Base-by-base conservation (phyloP, 2,797 vertebrate species). In the Sebastes vulpes region DNA sequence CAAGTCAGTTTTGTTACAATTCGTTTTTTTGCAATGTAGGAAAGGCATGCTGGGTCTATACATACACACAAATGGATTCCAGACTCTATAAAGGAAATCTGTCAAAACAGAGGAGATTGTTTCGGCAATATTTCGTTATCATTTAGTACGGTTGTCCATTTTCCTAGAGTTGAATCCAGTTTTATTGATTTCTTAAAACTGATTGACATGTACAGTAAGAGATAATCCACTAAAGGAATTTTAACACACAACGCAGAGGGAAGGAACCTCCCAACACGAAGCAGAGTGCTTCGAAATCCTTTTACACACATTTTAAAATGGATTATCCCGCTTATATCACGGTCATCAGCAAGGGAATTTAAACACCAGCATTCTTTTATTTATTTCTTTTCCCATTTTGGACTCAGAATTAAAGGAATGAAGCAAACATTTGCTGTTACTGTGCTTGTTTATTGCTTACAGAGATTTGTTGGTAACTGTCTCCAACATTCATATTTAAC, bases 261-360 rank as follows among this genome's bases (percentile, higher is more conserved):
- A 60, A 31, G 21, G 48, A 88, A 46, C n/a, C 75, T 25, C 61
- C 72, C 48, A 79, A 10, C 2, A 12, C 8, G 53, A 79, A 50
- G 70, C 68, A 9, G 48, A 65, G 66, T 67, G 66, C 66, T 78
- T 72, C 68, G 29, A 88, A 88, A 84, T 74, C 72, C 20, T 52
- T 75, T 82, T 31, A 75, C 46, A 64, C 66, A 69, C 67, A 76
- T 54, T 86, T 70, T 71, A n/a, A 21, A 59, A 31, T 25, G 69
- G 79, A 84, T 86, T 84, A 83, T 81, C 77, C 68, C 26, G 21
- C 72, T 81, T 74, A 72, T 78, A 75, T 79, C 31, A 25, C 10
- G 23, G 48, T 73, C 65, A 32, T 31, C 65, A 29, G 10, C 31
- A 50, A 75, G 9, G 31, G 48, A 21, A 56, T 59, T 66, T 26